A percentile compares a stretch with the other conserved stretches of the same genome.
phyloP scores from a whole-genome alignment of 1,140 invertebrate genomes.

The Zeugodacus cucurbitae region DNA sequence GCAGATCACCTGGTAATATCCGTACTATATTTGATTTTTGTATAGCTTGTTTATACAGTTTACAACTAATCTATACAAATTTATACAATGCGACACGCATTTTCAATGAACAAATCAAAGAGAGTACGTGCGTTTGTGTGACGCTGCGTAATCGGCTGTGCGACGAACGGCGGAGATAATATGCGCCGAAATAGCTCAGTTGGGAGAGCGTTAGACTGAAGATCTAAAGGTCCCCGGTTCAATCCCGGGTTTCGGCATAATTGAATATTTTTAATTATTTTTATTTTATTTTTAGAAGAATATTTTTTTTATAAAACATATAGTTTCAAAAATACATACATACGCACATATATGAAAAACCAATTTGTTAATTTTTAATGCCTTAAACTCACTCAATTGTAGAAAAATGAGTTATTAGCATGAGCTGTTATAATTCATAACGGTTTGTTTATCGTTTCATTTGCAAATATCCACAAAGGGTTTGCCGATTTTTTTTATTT shows the following conservation, averaged over 20 bases:
- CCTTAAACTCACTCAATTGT: background rate
- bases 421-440: background rate
- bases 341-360: background rate
- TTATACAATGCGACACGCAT: background rate
- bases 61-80: background rate
- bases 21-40: background rate
- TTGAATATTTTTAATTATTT: slow-evolving; percentile 41
- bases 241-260: slow-evolving; percentile 78
- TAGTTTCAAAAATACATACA: background rate
- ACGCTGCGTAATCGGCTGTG: background rate
- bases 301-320: background rate
- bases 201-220: slow-evolving; percentile 85
- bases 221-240: slow-evolving; percentile 84
- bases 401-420: background rate
- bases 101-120: background rate
- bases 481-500: background rate
- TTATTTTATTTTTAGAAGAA: background rate
- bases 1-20: background rate
- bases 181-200: slow-evolving; percentile 79
- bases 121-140: background rate
- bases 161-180: background rate
- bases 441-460: background rate
- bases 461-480: background rate
- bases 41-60: background rate
- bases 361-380: background rate